Base-by-base conservation (phyloP, 2,113 vertebrate species). In the Rhabdomys dilectus region DNA sequence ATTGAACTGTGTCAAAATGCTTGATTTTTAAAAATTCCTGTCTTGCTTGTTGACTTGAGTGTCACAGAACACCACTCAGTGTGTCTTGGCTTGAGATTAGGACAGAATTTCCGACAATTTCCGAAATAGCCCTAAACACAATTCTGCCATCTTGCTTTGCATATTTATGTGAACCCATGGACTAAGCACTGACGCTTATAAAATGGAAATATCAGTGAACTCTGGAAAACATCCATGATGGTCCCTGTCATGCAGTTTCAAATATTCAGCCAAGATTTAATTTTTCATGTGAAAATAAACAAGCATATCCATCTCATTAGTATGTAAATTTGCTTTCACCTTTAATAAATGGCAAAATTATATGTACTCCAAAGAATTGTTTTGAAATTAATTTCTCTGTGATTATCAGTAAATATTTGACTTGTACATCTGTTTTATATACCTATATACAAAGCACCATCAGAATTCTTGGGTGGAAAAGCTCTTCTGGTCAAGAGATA, bases 331-430 rank as follows among this genome's bases (percentile, higher is more conserved):
- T 73, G 24, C 36, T 88, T 88, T 88, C 87, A 73, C 24, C 51
- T 88, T 88, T 73, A 88, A 88, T 88, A 73, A 88, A 58, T 73
- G 68, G 24, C 51, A 42, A 88, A 73, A 88, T 88, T 58, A 39
- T 58, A 88, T 73, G n/a, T 31, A 73, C 36, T 58, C 15, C 36
- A 88, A 73, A 58, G 51, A 58, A 73, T 73, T 39, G 45, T 56
- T 88, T 88, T 88, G 48, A 88, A 72, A 88, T 70, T 7, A 88
- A 53, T 72, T 88, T 88, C 45, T 36, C 34, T 53, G 22, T 88
- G 34, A 88, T 72, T 72, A 17, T 84, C n/a, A 62, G 81, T 73
- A 72, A 73, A 73, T 72, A 56, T 73, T 88, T 73, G 48, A 56
- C 26, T n/a, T 72, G 34, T 72, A 56, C 53, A 39, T 56, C 48